These are phyloP conservation scores for Heliconius himera DNA, from an alignment of 1,140 invertebrate genomes.

Conservation along the genomic window DNA sequence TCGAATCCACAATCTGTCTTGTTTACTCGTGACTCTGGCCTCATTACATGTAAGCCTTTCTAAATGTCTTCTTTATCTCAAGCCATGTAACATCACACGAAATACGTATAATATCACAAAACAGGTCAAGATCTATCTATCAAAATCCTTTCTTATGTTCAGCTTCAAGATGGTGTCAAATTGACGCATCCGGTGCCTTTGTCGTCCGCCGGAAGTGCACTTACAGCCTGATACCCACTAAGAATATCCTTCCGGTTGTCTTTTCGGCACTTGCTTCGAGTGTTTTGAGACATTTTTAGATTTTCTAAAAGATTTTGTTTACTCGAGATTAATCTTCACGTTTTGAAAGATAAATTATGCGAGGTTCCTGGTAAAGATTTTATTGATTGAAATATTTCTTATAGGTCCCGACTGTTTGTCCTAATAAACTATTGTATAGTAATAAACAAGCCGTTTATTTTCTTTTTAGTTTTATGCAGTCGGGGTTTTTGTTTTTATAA, in stretches of 20 bases:
- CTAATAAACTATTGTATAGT: too few relatives aligned
- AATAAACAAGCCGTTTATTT: too few relatives aligned
- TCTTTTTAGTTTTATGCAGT: too few relatives aligned
- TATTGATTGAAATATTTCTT: too few relatives aligned
- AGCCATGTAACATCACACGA: background rate
- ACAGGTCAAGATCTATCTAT: conserved; percentile 46
- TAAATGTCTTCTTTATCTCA: too few relatives aligned
- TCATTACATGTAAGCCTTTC: too few relatives aligned
- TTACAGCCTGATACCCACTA: conserved; percentile 41
- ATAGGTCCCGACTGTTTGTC: too few relatives aligned
- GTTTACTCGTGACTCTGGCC: too few relatives aligned
- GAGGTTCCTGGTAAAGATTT: too few relatives aligned
- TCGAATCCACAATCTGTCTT: too few relatives aligned
- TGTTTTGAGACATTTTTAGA: conserved; percentile 7
- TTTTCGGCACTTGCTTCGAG: conserved; percentile 15
- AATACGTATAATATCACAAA: conserved; percentile 8
- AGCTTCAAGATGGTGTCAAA: conserved; percentile 51
- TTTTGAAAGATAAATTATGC: too few relatives aligned
- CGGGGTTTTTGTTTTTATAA: too few relatives aligned
- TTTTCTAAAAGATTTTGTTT: background rate
- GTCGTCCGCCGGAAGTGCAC: conserved; percentile 43
- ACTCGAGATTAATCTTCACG: background rate
- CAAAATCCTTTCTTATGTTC: conserved; percentile 18
- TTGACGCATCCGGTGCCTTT: conserved; percentile 49
- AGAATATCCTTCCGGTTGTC: conserved; percentile 25